phyloP scores from a whole-genome alignment of 2,113 vertebrate species.

The Himantopus leucocephalus region DNA sequence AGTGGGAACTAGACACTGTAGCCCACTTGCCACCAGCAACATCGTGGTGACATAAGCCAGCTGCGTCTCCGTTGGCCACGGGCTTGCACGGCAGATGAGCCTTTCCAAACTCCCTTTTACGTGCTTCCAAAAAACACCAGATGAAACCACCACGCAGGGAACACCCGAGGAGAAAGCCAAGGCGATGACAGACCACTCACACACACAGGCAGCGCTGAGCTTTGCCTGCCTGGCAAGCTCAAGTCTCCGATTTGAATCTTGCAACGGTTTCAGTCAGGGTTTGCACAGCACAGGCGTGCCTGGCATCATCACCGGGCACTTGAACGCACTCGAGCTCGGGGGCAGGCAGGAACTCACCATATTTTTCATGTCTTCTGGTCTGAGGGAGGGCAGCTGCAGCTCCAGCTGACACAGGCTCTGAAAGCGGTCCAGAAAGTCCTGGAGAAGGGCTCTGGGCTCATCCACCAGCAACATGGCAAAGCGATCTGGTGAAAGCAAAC shows the following conservation, averaged over 20 bases:
- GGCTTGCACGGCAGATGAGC: fast-evolving
- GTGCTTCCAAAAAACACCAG: not conserved
- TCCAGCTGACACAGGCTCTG: conserved; percentile 85
- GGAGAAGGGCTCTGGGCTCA: conserved; percentile 82
- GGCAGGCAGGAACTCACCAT: conserved; percentile 78
- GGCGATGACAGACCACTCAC: not conserved
- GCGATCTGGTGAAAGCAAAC: conserved; percentile 74
- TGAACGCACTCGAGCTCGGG: no score
- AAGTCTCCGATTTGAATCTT: not conserved
- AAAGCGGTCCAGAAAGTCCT: conserved; percentile 85
- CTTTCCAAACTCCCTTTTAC: not conserved
- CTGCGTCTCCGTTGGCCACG: not conserved
- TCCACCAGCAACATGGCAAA: conserved; percentile 85
- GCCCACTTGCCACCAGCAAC: not conserved
- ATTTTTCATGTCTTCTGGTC: conserved; percentile 83
- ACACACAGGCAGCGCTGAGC: not conserved
- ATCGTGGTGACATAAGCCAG: fast-evolving
- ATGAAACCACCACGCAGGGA: fast-evolving
- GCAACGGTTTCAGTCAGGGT: fast-evolving
- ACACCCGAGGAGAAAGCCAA: fast-evolving
- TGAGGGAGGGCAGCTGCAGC: conserved; percentile 89
- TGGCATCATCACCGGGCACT: fast-evolving
- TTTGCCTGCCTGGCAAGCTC: not conserved
- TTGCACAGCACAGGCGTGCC: not conserved
- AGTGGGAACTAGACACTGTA: not conserved